A percentile compares a stretch with the other conserved stretches of the same genome.
phyloP scores from a whole-genome alignment of 2,797 vertebrate species.

The Sebastes goodei region DNA sequence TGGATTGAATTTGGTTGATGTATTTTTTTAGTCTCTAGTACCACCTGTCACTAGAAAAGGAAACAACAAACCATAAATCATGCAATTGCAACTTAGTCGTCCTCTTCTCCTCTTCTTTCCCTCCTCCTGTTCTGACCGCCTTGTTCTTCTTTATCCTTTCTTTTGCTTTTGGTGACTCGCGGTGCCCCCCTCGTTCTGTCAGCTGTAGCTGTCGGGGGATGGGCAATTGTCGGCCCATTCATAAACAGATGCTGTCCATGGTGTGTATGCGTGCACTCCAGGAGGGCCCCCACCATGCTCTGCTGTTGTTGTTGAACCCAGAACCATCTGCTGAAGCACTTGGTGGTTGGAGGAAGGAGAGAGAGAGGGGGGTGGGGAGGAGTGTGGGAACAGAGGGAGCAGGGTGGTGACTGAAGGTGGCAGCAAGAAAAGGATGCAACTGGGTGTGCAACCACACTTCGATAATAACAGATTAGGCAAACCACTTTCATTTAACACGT shows the following conservation, averaged over 20 bases:
- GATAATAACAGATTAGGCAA: not conserved
- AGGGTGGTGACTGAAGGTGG: conserved; percentile 1
- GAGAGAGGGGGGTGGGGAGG: not conserved
- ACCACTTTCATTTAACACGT: not conserved
- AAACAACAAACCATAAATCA: not conserved
- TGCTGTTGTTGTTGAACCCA: conserved; percentile 67
- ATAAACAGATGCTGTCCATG: conserved; percentile 78
- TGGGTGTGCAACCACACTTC: not conserved
- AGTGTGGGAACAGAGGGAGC: conserved; percentile 37
- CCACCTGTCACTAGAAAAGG: not conserved
- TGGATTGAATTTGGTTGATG: not conserved
- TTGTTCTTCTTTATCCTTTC: conserved; percentile 7
- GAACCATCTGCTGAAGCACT: conserved; percentile 82
- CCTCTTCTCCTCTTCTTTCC: not conserved
- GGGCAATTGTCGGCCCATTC: conserved; percentile 71
- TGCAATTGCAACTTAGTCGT: not conserved
- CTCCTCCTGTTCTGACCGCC: not conserved
- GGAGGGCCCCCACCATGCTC: conserved; percentile 67
- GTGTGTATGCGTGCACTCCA: conserved; percentile 65
- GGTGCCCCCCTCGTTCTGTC: conserved; percentile 18
- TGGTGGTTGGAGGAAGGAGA: conserved; percentile 56
- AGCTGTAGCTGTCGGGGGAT: conserved; percentile 69
- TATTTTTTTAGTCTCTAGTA: not conserved
- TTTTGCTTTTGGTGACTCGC: conserved; percentile 32
- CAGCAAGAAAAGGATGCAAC: not conserved